phyloP scores from a whole-genome alignment of 1,140 invertebrate species.

The Heliconius melpomene region DNA sequence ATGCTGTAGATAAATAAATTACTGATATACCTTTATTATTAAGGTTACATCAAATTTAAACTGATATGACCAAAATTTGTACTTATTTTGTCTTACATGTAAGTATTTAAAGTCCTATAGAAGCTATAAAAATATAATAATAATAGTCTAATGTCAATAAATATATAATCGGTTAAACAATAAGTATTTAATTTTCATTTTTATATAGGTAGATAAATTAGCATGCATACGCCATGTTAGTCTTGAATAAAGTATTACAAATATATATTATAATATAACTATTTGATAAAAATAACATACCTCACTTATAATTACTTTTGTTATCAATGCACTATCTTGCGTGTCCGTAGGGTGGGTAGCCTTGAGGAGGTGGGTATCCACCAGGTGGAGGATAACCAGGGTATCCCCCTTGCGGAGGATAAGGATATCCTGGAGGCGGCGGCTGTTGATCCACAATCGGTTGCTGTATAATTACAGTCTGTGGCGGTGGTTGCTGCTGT shows the following conservation, averaged over 20 bases:
- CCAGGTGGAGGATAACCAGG: slow-evolving; percentile 47
- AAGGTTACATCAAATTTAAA: too few relatives aligned
- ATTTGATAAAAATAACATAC: neutral
- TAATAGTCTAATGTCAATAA: too few relatives aligned
- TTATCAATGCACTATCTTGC: neutral
- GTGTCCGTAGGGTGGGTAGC: slow-evolving; percentile 3
- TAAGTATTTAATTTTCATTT: neutral
- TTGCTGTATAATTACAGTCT: slow-evolving; percentile 61
- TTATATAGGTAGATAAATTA: neutral
- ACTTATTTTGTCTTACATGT: too few relatives aligned
- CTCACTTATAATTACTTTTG: neutral
- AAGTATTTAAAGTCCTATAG: too few relatives aligned
- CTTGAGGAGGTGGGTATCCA: slow-evolving; percentile 40
- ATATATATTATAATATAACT: neutral
- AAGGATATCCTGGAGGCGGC: slow-evolving; percentile 55
- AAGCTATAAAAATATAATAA: too few relatives aligned
- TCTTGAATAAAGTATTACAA: neutral
- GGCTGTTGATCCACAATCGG: slow-evolving; percentile 60
- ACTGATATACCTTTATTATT: neutral
- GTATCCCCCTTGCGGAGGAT: slow-evolving; percentile 58
- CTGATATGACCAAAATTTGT: too few relatives aligned
- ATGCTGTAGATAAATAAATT: neutral
- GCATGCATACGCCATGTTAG: neutral
- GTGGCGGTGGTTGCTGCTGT: slow-evolving; percentile 60
- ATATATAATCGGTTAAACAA: too few relatives aligned